phyloP scores from a whole-genome alignment of 1,140 invertebrate genomes.

The Drosophila tristis region DNA sequence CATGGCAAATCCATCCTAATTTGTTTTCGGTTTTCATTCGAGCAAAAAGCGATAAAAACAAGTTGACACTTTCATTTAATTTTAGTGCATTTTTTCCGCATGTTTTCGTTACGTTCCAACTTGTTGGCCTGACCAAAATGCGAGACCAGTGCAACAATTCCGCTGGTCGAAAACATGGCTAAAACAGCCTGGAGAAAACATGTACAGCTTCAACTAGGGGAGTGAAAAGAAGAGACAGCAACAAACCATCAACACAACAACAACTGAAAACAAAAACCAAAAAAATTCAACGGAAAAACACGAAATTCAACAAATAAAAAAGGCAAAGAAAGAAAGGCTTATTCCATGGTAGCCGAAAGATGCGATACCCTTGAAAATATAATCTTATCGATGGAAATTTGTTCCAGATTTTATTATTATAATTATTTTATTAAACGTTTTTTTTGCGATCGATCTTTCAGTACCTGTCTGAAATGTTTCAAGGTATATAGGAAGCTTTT shows the following conservation, averaged over 20 bases:
- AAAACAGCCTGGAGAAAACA: conserved; percentile 23
- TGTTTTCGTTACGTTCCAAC: conserved; percentile 73
- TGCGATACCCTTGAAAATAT: too few species aligned
- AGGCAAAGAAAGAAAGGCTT: conserved; percentile 17
- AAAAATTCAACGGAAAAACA: conserved; percentile 34
- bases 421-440: too few species aligned
- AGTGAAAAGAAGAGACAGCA: conserved; percentile 66
- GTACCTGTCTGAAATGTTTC: too few species aligned
- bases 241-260: conserved; percentile 14
- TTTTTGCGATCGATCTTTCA: too few species aligned
- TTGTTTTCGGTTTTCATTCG: conserved; percentile 42
- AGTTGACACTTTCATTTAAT: conserved; percentile 60
- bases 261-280: conserved; percentile 8
- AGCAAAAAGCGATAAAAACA: conserved; percentile 36
- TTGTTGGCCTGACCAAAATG: conserved; percentile 66
- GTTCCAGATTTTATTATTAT: too few species aligned
- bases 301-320: conserved; percentile 53
- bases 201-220: conserved; percentile 54
- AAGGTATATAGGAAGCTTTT: too few species aligned
- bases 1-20: not conserved
- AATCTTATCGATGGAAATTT: too few species aligned
- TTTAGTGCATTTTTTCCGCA: conserved; percentile 59
- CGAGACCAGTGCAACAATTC: conserved; percentile 63
- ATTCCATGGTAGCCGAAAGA: not conserved
- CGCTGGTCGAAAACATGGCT: conserved; percentile 59